These are phyloP conservation scores for Cryptus armator DNA, from an alignment of 2,888 invertebrate species.

Conservation along the genomic window DNA sequence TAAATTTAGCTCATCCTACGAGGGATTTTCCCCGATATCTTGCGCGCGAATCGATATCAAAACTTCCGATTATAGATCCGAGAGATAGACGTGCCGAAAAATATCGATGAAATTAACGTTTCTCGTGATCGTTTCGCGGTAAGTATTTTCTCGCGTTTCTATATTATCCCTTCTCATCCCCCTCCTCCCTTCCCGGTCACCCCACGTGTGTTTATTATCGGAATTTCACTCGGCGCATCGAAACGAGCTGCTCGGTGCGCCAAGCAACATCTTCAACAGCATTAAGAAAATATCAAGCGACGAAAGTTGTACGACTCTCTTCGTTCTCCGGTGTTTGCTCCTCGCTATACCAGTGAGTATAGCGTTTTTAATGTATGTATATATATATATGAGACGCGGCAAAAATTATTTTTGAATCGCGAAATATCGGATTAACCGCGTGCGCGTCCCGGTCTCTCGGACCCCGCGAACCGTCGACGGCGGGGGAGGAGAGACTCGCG, in stretches of 20 bases:
- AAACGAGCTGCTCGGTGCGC: conserved; percentile 39
- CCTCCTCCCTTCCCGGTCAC: not conserved
- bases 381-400: conserved; percentile 17
- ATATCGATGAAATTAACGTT: not conserved
- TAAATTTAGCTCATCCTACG: conserved; percentile 17
- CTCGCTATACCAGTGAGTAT: not conserved
- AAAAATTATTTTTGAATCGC: conserved; percentile 64
- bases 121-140: not conserved
- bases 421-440: conserved; percentile 48
- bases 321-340: conserved; percentile 1
- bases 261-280: conserved; percentile 9
- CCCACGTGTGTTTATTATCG: conserved; percentile 62
- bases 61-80: not conserved
- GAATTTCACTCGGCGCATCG: conserved; percentile 66
- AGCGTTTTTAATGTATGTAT: not conserved
- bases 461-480: not conserved
- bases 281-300: conserved; percentile 53
- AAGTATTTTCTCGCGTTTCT: not conserved
- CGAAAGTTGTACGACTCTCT: conserved; percentile 66
- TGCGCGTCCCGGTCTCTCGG: conserved; percentile 1
- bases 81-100: not conserved
- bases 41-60: conserved; percentile 16
- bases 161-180: not conserved
- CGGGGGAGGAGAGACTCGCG: not conserved
- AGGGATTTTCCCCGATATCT: conserved; percentile 22